Percentiles rank a stretch among this genome's conserved stretches.
Conservation (phyloP, 2,113 vertebrate species). For the Leucopsar rothschildi region DNA sequence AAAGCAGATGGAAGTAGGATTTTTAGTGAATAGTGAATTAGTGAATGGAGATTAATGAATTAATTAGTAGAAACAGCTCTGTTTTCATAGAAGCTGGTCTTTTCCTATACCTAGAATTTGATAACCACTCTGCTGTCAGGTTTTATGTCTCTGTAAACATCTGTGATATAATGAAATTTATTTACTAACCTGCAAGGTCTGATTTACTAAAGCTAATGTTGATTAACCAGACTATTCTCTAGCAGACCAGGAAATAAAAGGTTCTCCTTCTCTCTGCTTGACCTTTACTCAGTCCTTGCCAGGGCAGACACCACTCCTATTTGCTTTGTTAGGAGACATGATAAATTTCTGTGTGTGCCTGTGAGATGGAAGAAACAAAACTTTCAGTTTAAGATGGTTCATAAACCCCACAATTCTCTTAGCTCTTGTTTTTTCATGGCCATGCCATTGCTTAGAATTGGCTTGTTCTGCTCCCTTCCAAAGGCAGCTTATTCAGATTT, state of each 20-base stretch:
- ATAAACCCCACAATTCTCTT: not conserved
- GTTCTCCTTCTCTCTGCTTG: not conserved
- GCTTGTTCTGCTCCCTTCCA: not conserved
- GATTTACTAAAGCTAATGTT: not conserved
- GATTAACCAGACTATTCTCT: conserved; percentile 15
- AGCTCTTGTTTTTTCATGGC: not conserved
- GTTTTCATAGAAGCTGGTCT: not conserved
- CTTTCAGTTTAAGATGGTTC: not conserved
- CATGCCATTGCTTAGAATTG: not conserved
- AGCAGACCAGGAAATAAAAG: not conserved
- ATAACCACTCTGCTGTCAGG: not conserved
- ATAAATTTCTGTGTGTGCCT: fast-evolving
- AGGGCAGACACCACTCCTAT: not conserved
- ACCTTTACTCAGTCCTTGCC: conserved; percentile 9
- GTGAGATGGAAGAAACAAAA: not conserved
- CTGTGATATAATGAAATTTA: not conserved
- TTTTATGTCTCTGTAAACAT: not conserved
- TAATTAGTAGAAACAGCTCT: not conserved
- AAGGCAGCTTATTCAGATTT: not conserved
- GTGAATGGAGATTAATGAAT: not conserved
- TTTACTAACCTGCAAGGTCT: not conserved
- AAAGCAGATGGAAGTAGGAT: not conserved
- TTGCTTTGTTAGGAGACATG: not conserved
- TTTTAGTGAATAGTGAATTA: not conserved
- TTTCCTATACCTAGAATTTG: not conserved